Percentiles rank a stretch among this genome's conserved stretches.
These are phyloP conservation scores for Alca torda DNA, from an alignment of 2,797 vertebrate genomes.

Conservation along the genomic window DNA sequence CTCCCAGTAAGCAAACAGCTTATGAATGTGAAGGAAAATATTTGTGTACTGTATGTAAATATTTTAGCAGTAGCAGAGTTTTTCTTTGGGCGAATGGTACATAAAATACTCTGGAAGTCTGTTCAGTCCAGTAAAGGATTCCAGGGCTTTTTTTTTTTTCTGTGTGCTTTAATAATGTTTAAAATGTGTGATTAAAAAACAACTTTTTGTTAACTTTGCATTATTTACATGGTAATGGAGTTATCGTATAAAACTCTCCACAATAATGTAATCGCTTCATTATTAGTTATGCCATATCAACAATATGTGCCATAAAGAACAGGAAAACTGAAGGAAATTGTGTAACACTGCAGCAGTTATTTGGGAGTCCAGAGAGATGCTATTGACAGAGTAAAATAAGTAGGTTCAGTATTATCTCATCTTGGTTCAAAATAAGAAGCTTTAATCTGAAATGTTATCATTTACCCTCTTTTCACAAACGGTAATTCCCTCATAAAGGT, in stretches of 20 bases:
- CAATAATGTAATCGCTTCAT: neutral
- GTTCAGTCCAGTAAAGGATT: neutral
- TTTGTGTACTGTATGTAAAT: slow-evolving; percentile 45
- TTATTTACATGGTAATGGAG: neutral
- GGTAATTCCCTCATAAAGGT: neutral
- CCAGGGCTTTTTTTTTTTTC: neutral
- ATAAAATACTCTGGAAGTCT: neutral
- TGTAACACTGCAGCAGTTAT: neutral
- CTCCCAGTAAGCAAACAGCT: slow-evolving; percentile 41
- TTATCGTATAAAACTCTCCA: neutral
- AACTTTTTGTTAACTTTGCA: neutral
- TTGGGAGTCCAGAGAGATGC: neutral
- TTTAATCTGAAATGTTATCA: neutral
- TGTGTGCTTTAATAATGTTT: neutral
- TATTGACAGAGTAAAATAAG: neutral
- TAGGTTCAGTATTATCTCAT: neutral
- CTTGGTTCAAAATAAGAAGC: slow-evolving; percentile 19
- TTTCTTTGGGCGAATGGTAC: neutral
- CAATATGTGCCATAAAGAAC: neutral
- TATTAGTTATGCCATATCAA: neutral
- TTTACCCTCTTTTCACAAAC: neutral
- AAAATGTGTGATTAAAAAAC: neutral
- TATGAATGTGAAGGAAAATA: slow-evolving; percentile 59
- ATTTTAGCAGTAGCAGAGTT: slow-evolving; percentile 30
- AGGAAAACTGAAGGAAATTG: neutral